Conservation (phyloP, 35 echinoderm and acorn worm species). For the Strongylocentrotus purpuratus region DNA sequence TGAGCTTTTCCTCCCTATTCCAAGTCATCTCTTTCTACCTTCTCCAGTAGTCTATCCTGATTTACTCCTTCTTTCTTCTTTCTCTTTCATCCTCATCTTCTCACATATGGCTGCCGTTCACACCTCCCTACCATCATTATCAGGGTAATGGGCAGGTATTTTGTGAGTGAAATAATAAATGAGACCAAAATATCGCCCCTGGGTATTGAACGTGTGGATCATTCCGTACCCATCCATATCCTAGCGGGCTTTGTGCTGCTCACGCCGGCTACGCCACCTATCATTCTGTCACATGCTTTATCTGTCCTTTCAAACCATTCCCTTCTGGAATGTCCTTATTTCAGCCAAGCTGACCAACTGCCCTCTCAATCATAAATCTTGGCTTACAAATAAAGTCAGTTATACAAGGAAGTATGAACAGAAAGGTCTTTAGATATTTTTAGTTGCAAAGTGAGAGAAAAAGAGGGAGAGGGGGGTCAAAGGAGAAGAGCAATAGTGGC, state of each 20-base stretch:
- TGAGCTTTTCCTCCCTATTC: too few relatives aligned
- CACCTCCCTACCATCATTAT: conserved; percentile 8
- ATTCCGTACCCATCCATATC: neutral
- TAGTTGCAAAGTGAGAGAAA: neutral
- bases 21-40: neutral
- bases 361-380: neutral
- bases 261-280: neutral
- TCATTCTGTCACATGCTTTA: conserved; percentile 24
- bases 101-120: neutral
- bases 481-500: neutral
- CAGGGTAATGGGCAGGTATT: conserved; percentile 31
- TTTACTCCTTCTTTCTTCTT: neutral
- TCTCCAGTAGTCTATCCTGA: neutral
- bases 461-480: neutral
- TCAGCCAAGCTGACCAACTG: conserved; percentile 5
- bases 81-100: neutral
- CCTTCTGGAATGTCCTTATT: neutral
- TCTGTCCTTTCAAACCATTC: neutral
- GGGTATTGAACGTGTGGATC: conserved; percentile 9
- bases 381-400: conserved; percentile 14
- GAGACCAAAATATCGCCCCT: conserved; percentile 29
- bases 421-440: neutral
- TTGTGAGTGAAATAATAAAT: conserved; percentile 48
- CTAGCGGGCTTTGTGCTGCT: neutral
- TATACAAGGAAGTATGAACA: neutral